These are phyloP conservation scores for Nomada flava DNA, from an alignment of 2,888 invertebrate species.

Conservation along the genomic window DNA sequence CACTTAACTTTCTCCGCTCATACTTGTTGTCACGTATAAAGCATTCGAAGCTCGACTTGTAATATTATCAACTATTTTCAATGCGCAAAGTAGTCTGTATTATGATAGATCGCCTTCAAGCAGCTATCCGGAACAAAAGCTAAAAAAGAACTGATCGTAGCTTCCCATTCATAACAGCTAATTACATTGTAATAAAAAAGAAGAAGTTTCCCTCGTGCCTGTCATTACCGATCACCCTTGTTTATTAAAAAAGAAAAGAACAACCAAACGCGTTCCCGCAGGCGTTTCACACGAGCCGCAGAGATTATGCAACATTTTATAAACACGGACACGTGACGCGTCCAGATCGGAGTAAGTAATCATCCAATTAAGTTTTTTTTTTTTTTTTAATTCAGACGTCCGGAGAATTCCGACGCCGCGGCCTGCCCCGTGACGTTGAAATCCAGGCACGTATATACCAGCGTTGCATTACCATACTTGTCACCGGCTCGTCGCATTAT, in stretches of 20 bases:
- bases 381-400: slow-evolving; percentile 40
- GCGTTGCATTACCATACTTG: slow-evolving; percentile 73
- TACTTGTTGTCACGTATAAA: no score
- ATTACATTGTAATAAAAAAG: slow-evolving; percentile 2
- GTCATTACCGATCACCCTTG: slow-evolving; percentile 7
- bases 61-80: no score
- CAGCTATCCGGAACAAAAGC: no score
- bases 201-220: slow-evolving; percentile 1
- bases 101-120: no score
- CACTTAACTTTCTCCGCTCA: no score
- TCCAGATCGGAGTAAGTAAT: slow-evolving; percentile 47
- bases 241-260: slow-evolving; percentile 21
- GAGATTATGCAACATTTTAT: slow-evolving; percentile 44
- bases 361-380: slow-evolving; percentile 52
- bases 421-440: slow-evolving; percentile 60
- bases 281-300: slow-evolving; percentile 10
- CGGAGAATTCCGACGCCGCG: slow-evolving; percentile 2
- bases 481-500: slow-evolving; percentile 70
- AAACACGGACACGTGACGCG: slow-evolving; percentile 9
- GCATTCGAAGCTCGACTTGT: no score
- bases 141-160: neutral
- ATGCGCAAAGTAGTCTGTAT: no score
- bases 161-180: neutral
- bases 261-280: slow-evolving; percentile 8
- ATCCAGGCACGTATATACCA: slow-evolving; percentile 75